These are phyloP conservation scores for Circaetus cinerascens DNA, from an alignment of 2,113 vertebrate genomes.

Conservation along the genomic window DNA sequence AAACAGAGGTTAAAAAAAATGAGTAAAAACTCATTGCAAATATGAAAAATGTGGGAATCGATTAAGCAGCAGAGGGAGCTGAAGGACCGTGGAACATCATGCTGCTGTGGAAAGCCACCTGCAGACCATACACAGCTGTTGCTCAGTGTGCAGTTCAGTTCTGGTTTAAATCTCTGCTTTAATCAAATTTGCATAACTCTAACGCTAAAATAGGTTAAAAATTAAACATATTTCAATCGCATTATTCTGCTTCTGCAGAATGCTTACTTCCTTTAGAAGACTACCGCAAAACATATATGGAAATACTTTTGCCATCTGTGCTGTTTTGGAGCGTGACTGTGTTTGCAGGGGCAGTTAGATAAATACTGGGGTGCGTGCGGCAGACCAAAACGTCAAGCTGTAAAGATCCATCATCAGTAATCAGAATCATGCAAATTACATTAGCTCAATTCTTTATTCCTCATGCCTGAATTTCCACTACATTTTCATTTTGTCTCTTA, in stretches of 20 bases:
- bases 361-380: not conserved
- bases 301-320: not conserved
- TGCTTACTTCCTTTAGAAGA: conserved; percentile 13
- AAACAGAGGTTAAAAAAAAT: not conserved
- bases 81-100: not conserved
- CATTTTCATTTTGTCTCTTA: not conserved
- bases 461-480: not conserved
- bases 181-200: conserved; percentile 45
- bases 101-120: not conserved
- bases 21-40: not conserved
- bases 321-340: not conserved
- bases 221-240: not conserved
- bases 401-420: not conserved
- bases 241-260: not conserved
- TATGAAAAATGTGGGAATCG: not conserved
- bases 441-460: not conserved
- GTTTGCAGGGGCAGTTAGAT: not conserved
- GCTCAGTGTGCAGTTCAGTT: not conserved
- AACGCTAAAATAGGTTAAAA: conserved; percentile 55
- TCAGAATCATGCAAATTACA: not conserved
- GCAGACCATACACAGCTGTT: not conserved
- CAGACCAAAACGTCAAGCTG: not conserved
- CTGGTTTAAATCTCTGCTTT: conserved; percentile 64
- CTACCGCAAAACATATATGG: not conserved
- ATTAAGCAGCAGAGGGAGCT: conserved; percentile 69